Evolutionary conservation across 2,797 vertebrate genomes (phyloP).

Genomic region (Sebastes vulpes): DNA sequence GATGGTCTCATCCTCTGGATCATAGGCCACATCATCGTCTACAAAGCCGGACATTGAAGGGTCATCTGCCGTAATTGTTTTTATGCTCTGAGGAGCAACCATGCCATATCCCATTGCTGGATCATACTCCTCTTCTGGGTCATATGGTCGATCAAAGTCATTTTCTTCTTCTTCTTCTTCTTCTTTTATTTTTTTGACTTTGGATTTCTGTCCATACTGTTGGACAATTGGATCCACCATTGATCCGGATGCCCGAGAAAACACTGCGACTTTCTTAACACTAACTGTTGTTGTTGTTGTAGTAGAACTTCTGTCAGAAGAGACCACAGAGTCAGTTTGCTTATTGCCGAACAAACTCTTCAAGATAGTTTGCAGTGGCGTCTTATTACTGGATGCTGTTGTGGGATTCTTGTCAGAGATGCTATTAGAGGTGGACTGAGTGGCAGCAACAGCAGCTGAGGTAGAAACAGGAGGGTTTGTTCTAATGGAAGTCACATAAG

Average conservation of each 20-base stretch:
- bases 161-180: conserved; percentile 76
- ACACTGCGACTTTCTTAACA: conserved; percentile 38
- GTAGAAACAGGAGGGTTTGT: conserved; percentile 37
- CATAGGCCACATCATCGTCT: conserved; percentile 93
- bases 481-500: conserved; percentile 69
- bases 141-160: conserved; percentile 94
- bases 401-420: conserved; percentile 71
- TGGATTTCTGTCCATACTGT: conserved; percentile 92
- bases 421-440: conserved; percentile 50
- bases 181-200: conserved; percentile 76
- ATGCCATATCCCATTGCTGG: conserved; percentile 84
- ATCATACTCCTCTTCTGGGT: conserved; percentile 96
- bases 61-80: conserved; percentile 59
- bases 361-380: conserved; percentile 92
- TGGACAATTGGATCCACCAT: conserved; percentile 94
- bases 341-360: conserved; percentile 91
- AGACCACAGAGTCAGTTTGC: conserved; percentile 75
- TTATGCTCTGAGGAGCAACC: conserved; percentile 49
- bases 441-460: conserved; percentile 34
- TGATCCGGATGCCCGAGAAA: conserved; percentile 71
- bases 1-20: conserved; percentile 96
- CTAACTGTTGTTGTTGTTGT: conserved; percentile 48
- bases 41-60: conserved; percentile 56
- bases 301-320: conserved; percentile 64
- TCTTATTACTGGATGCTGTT: conserved; percentile 61